phyloP scores from a whole-genome alignment of 2,113 vertebrate genomes.

The Holacanthus passer region DNA sequence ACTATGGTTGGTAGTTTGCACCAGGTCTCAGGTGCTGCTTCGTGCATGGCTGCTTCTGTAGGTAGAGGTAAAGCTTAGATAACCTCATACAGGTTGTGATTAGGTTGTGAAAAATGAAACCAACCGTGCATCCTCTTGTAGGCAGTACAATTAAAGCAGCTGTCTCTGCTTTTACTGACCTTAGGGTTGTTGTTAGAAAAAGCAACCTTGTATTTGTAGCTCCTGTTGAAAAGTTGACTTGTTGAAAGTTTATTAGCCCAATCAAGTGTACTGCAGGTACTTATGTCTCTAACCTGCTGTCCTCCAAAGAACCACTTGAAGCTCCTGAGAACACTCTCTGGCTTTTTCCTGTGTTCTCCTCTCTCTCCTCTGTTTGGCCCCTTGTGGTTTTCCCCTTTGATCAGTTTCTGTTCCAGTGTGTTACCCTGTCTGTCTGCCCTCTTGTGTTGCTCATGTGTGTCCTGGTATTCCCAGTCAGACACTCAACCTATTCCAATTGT shows the following conservation, averaged over 20 bases:
- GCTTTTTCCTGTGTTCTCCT: background rate
- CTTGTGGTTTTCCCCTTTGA: background rate
- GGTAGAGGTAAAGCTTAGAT: constrained; percentile 26
- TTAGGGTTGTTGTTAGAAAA: background rate
- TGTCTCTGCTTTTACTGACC: background rate
- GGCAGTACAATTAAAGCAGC: background rate
- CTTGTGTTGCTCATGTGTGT: background rate
- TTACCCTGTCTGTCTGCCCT: background rate
- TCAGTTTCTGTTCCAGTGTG: background rate
- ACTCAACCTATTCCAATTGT: background rate
- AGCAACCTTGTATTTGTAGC: background rate
- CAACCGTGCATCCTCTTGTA: background rate
- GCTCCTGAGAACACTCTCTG: background rate
- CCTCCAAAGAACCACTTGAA: background rate
- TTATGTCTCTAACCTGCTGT: background rate
- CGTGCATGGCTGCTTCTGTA: constrained; percentile 1
- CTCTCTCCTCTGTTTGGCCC: background rate
- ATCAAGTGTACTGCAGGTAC: background rate
- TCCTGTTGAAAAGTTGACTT: background rate
- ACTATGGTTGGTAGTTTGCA: constrained; percentile 25
- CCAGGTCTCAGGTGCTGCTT: constrained; percentile 33
- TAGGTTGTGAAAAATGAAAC: constrained; percentile 1
- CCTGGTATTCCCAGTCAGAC: background rate
- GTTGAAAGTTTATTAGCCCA: background rate
- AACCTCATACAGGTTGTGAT: background rate